A percentile compares a stretch with the other conserved stretches of the same genome.
These are phyloP conservation scores for Malaclemys terrapin DNA, from an alignment of 2,113 vertebrate species.

Conservation along the genomic window DNA sequence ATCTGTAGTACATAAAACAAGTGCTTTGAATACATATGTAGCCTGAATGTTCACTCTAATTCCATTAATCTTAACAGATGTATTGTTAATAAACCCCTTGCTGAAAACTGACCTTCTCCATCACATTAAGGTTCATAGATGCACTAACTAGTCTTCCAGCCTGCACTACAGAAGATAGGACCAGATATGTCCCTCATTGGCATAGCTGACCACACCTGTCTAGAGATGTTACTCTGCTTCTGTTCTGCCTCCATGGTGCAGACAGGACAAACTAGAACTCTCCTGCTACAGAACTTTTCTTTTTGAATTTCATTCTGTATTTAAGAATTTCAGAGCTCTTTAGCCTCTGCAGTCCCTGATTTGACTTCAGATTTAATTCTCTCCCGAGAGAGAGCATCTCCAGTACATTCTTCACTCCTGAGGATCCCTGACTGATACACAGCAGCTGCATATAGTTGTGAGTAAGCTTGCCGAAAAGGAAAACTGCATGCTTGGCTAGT, in stretches of 20 bases:
- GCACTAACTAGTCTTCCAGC: not conserved
- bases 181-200: not conserved
- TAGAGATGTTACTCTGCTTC: not conserved
- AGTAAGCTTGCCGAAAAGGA: not conserved
- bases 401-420: not conserved
- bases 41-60: not conserved
- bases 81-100: not conserved
- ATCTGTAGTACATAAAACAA: not conserved
- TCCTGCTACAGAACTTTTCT: not conserved
- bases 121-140: not conserved
- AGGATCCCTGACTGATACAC: not conserved
- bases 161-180: not conserved
- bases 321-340: not conserved
- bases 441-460: not conserved
- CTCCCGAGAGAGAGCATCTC: rapidly evolving
- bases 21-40: not conserved
- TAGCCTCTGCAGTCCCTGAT: rapidly evolving
- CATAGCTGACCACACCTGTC: not conserved
- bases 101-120: not conserved
- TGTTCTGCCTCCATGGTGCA: not conserved
- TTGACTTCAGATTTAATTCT: rapidly evolving
- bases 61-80: not conserved
- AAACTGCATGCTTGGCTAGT: not conserved
- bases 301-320: not conserved
- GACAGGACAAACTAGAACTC: not conserved